Conservation (phyloP, 1,140 invertebrate genomes). For the Trichonephila clavipes region DNA sequence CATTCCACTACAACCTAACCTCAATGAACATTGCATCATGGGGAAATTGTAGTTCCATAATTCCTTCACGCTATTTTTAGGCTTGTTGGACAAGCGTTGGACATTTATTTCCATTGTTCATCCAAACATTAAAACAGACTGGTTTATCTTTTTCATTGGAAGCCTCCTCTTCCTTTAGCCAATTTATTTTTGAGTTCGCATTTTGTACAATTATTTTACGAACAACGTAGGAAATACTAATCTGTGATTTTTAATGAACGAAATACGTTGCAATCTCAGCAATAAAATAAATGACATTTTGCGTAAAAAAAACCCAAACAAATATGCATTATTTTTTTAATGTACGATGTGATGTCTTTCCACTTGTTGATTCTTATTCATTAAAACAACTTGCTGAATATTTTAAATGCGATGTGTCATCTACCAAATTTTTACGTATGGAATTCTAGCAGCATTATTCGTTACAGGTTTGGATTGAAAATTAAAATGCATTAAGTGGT, state of each 20-base stretch:
- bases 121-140: constrained; percentile 29
- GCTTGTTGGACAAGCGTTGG: constrained; percentile 17
- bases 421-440: too few species aligned
- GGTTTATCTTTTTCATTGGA: constrained; percentile 42
- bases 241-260: constrained; percentile 61
- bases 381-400: too few species aligned
- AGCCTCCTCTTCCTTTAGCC: constrained; percentile 17
- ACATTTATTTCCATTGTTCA: constrained; percentile 52
- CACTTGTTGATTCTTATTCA: too few species aligned
- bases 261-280: constrained; percentile 42
- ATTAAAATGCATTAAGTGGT: too few species aligned
- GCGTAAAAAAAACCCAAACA: background rate
- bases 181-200: constrained; percentile 8
- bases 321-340: background rate
- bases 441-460: too few species aligned
- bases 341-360: background rate
- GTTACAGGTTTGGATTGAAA: background rate
- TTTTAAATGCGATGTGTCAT: too few species aligned
- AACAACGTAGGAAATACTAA: background rate
- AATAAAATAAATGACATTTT: constrained; percentile 63
- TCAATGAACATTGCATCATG: background rate
- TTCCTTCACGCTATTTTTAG: constrained; percentile 62
- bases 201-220: constrained; percentile 39
- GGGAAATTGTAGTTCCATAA: constrained; percentile 45
- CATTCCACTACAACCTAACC: constrained; percentile 53